Conservation (phyloP, 2,888 invertebrate genomes). For the Criorhina ranunculi region DNA sequence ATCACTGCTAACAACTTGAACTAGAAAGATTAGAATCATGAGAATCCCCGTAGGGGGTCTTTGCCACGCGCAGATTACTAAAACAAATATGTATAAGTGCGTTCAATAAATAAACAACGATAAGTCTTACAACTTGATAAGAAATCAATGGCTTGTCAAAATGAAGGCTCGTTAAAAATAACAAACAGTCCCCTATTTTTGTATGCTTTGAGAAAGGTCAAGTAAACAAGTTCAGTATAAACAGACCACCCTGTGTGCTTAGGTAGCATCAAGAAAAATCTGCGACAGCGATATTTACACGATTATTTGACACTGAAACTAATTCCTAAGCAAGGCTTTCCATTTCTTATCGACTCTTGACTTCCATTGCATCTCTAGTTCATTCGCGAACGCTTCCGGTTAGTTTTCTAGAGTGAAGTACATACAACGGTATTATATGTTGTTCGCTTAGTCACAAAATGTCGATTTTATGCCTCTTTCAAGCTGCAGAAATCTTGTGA, state of each 20-base stretch:
- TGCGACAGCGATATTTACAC: neutral
- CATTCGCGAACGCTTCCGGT: no score
- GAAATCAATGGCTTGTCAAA: neutral
- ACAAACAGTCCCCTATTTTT: neutral
- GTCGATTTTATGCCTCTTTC: no score
- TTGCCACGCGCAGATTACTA: neutral
- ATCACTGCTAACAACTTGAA: no score
- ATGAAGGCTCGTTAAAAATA: neutral
- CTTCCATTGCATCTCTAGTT: no score
- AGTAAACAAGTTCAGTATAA: slow-evolving; percentile 13
- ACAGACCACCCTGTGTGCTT: slow-evolving; percentile 1
- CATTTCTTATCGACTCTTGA: no score
- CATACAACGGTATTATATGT: no score
- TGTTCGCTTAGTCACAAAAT: no score
- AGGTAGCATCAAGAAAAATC: neutral
- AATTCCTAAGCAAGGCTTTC: no score
- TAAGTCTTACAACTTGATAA: slow-evolving; percentile 8
- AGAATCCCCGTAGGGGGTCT: neutral
- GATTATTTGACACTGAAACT: no score
- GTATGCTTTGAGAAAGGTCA: neutral
- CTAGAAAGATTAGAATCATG: neutral
- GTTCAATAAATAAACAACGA: neutral
- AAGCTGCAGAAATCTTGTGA: no score
- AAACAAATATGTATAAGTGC: neutral
- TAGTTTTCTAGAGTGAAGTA: no score